These are phyloP conservation scores for Pelecanus crispus DNA, from an alignment of 2,113 vertebrate genomes.

Conservation along the genomic window DNA sequence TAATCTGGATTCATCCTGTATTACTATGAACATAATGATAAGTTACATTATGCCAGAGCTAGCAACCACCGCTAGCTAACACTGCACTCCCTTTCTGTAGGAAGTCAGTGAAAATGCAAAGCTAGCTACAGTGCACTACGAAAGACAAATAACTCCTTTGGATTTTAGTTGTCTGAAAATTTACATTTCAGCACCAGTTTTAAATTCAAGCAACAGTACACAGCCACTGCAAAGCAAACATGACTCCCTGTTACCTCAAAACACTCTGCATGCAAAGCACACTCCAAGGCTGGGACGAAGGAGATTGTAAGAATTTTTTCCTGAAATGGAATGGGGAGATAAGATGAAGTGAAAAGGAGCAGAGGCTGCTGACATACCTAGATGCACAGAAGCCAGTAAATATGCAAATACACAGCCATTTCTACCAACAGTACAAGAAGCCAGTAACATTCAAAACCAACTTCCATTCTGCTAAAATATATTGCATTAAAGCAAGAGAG, in stretches of 20 bases:
- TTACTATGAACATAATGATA: not conserved
- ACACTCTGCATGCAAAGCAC: not conserved
- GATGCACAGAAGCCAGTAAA: not conserved
- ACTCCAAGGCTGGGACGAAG: not conserved
- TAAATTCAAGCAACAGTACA: not conserved
- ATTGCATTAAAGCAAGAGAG: not conserved
- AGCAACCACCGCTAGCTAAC: not conserved
- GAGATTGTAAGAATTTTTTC: not conserved
- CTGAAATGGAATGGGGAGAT: conserved; percentile 4
- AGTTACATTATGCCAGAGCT: accelerated
- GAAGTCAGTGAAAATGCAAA: not conserved
- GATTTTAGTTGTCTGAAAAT: not conserved
- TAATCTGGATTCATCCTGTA: not conserved
- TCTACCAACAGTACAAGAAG: not conserved
- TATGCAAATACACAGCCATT: not conserved
- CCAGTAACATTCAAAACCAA: not conserved
- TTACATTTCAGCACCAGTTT: not conserved
- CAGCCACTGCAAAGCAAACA: not conserved
- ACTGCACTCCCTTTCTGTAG: not conserved
- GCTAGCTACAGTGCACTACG: not conserved
- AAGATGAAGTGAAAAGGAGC: not conserved
- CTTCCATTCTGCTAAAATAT: not conserved
- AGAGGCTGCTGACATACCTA: not conserved
- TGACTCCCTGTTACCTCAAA: not conserved
- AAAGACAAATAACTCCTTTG: not conserved